Percentiles rank a stretch among this genome's conserved stretches.
phyloP scores from a whole-genome alignment of 2,797 vertebrate genomes.

The Lepus oiostolus region DNA sequence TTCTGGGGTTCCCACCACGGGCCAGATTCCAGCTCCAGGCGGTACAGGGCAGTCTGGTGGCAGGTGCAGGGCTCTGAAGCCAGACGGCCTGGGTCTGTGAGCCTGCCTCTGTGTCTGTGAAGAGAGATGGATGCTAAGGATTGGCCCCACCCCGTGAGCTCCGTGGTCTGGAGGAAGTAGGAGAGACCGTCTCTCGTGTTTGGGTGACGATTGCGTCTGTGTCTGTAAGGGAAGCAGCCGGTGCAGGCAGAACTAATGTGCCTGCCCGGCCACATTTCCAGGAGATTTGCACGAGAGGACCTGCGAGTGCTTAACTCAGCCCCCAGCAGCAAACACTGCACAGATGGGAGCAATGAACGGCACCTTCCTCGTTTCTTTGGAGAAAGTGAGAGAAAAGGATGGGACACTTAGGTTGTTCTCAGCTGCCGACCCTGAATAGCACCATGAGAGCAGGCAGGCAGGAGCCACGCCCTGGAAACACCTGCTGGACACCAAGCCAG shows the following conservation, averaged over 20 bases:
- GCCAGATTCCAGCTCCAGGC: neutral
- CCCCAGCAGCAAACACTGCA: neutral
- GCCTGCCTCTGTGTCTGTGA: neutral
- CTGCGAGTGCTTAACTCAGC: neutral
- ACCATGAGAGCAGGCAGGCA: rapidly evolving
- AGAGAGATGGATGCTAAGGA: neutral
- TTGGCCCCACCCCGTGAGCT: neutral
- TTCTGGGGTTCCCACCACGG: neutral
- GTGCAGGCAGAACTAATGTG: neutral
- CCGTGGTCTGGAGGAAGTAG: neutral
- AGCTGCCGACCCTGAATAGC: too few relatives aligned
- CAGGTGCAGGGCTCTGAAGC: neutral
- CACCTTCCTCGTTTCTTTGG: neutral
- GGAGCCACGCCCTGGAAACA: neutral
- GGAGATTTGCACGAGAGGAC: neutral
- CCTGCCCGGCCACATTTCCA: neutral
- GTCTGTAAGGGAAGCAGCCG: neutral
- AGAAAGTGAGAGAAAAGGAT: neutral
- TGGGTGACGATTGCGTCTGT: neutral
- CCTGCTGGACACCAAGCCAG: neutral
- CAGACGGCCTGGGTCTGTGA: neutral
- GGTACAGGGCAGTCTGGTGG: rapidly evolving
- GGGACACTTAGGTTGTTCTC: neutral
- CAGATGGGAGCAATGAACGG: neutral
- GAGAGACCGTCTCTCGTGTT: rapidly evolving